Conservation (phyloP, 2,113 vertebrate genomes). For the Amphiprion ocellaris region DNA sequence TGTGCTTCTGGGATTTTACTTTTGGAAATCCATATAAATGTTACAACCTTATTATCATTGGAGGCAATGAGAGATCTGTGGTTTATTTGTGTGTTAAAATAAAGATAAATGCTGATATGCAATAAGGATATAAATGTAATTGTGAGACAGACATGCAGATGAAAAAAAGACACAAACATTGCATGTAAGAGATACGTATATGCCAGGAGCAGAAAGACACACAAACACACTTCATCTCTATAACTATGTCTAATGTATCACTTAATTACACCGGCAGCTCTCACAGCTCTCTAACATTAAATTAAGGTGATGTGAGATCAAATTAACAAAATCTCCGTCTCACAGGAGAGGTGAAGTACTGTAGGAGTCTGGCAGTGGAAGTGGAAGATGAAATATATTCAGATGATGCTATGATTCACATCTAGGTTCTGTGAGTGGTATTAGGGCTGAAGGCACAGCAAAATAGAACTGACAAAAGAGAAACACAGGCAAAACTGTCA, state of each 20-base stretch:
- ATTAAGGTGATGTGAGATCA: conserved; percentile 51
- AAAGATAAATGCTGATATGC: background rate
- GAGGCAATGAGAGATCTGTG: background rate
- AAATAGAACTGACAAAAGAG: conserved; percentile 53
- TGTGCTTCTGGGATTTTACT: background rate
- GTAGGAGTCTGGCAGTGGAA: conserved; percentile 41
- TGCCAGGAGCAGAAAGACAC: background rate
- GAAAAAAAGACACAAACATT: background rate
- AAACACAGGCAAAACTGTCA: conserved; percentile 50
- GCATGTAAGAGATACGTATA: background rate
- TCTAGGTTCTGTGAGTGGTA: conserved; percentile 39
- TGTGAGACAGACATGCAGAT: background rate
- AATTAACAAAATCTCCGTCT: conserved; percentile 50
- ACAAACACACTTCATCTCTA: conserved; percentile 18
- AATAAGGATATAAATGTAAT: background rate
- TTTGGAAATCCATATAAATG: background rate
- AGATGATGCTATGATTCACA: conserved; percentile 46
- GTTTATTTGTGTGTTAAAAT: background rate
- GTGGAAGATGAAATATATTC: conserved; percentile 53
- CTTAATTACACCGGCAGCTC: conserved; percentile 49
- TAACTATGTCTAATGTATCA: conserved; percentile 45
- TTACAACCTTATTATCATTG: background rate
- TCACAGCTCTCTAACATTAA: conserved; percentile 50
- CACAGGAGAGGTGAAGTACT: conserved; percentile 31
- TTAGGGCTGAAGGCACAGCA: conserved; percentile 29